A percentile compares a stretch with the other conserved stretches of the same genome.
These are phyloP conservation scores for Drymonia ruficornis DNA, from an alignment of 2,888 invertebrate species.

Conservation along the genomic window DNA sequence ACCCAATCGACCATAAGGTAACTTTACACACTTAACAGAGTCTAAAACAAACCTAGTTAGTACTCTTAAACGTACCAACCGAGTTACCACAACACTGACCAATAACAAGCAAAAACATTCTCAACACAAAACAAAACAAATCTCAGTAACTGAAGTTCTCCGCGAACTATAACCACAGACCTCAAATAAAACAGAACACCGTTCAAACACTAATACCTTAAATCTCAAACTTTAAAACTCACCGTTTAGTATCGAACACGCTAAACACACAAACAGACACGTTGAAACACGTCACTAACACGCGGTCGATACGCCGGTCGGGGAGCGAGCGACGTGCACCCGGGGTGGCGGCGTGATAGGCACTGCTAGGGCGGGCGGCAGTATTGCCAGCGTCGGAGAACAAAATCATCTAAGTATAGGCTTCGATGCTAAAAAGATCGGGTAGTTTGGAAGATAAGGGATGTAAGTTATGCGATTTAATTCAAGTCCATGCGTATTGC, in stretches of 20 bases:
- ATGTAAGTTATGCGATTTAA: no score
- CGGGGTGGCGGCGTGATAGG: slow-evolving; percentile 50
- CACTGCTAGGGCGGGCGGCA: slow-evolving; percentile 66
- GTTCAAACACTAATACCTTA: neutral
- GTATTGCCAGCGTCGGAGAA: slow-evolving; percentile 40
- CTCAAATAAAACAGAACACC: neutral
- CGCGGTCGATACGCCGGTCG: slow-evolving; percentile 54
- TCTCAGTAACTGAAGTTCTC: neutral
- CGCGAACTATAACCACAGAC: neutral
- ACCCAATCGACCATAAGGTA: no score
- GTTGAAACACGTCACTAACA: slow-evolving; percentile 47
- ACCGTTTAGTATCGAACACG: slow-evolving; percentile 18
- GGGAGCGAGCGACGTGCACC: slow-evolving; percentile 55
- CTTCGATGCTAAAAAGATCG: neutral
- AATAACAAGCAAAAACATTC: no score
- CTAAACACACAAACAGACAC: slow-evolving; percentile 52
- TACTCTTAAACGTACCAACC: no score
- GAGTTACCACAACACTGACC: no score
- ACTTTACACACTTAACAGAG: no score
- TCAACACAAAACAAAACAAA: neutral
- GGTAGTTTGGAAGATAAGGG: no score
- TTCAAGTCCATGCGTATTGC: no score
- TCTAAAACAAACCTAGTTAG: no score
- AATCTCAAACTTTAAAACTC: neutral
- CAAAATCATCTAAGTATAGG: slow-evolving; percentile 38